Evolutionary conservation across 2,797 vertebrate species (phyloP).

Genomic region (Iguana delicatissima): DNA sequence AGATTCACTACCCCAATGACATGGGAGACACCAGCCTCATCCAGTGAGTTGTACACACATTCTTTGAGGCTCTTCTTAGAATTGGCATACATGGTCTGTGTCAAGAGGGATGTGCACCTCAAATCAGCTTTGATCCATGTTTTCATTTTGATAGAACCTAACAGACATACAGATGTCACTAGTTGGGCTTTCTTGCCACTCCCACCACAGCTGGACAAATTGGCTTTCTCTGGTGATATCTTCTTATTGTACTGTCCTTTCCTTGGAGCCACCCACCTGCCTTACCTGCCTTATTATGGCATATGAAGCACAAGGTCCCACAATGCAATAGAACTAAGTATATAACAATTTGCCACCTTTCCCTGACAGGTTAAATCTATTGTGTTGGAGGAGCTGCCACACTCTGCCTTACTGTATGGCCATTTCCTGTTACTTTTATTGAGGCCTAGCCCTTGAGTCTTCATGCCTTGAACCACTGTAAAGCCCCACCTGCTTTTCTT

Average conservation of each 20-base stretch:
- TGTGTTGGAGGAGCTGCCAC: not conserved
- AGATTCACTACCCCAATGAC: no score
- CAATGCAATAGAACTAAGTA: not conserved
- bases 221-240: not conserved
- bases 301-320: not conserved
- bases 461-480: not conserved
- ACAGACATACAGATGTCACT: not conserved
- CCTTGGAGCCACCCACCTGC: no score
- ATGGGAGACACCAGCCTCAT: no score
- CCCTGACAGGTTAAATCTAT: not conserved
- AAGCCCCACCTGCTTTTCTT: not conserved
- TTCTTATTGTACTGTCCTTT: not conserved
- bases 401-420: no score
- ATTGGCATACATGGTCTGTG: not conserved
- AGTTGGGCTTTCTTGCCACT: not conserved
- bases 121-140: not conserved
- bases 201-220: no score
- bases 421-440: not conserved
- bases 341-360: not conserved
- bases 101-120: not conserved
- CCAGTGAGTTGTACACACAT: no score
- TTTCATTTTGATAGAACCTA: not conserved
- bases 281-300: not conserved
- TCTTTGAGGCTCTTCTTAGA: not conserved
- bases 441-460: not conserved